phyloP scores from a whole-genome alignment of 2,113 vertebrate genomes.

The Chloropsis cyanopogon region DNA sequence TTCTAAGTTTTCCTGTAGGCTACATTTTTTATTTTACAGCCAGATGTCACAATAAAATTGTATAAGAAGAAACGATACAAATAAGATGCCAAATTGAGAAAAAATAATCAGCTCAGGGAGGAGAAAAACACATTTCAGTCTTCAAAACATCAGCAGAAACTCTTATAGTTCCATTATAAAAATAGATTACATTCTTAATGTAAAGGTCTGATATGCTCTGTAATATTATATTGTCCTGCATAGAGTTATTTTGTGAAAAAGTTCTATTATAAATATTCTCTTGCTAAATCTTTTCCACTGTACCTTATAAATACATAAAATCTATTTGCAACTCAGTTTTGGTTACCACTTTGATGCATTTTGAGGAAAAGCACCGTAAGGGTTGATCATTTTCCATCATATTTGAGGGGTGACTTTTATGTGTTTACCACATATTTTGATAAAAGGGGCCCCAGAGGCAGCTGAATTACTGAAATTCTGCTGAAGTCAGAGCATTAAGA shows the following conservation, averaged over 20 bases:
- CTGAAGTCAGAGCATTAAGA: not conserved
- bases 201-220: not conserved
- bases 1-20: constrained; percentile 26
- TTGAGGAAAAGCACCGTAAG: not conserved
- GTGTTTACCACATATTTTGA: not conserved
- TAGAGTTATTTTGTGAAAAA: not conserved
- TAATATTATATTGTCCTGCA: constrained; percentile 13
- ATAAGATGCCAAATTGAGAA: constrained; percentile 41
- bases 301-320: not conserved
- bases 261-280: not conserved
- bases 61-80: not conserved
- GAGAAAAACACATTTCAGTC: constrained; percentile 31
- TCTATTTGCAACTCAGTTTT: not conserved
- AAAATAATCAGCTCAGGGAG: constrained; percentile 40
- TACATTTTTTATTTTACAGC: constrained; percentile 47
- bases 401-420: not conserved
- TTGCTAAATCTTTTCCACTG: not conserved
- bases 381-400: not conserved
- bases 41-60: constrained; percentile 45
- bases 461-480: not conserved
- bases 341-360: not conserved
- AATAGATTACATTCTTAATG: constrained; percentile 26
- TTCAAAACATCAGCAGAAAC: constrained; percentile 40
- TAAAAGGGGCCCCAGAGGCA: not conserved
- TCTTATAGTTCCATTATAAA: constrained; percentile 28